Percentiles rank a stretch among this genome's conserved stretches.
phyloP scores from a whole-genome alignment of 2,797 vertebrate genomes.

The Vireo griseus region DNA sequence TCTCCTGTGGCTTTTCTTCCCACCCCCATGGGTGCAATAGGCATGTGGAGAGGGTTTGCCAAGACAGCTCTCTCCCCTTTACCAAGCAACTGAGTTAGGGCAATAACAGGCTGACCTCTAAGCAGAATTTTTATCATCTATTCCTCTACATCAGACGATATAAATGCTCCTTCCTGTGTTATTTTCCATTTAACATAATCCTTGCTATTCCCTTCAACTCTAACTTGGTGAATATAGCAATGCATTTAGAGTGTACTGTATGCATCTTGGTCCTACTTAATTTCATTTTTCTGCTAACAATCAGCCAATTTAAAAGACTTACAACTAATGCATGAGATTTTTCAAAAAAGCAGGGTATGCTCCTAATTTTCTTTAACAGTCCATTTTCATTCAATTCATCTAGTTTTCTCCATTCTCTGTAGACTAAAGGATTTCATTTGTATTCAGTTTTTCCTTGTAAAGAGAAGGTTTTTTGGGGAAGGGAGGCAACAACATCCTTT shows the following conservation, averaged over 20 bases:
- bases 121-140: neutral
- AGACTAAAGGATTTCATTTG: constrained; percentile 35
- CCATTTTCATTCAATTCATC: constrained; percentile 42
- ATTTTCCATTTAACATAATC: neutral
- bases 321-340: constrained; percentile 10
- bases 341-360: neutral
- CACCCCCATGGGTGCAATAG: neutral
- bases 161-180: neutral
- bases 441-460: neutral
- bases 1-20: neutral
- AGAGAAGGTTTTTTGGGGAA: neutral
- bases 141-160: neutral
- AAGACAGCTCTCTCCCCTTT: neutral
- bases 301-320: constrained; percentile 20
- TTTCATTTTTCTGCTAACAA: constrained; percentile 6
- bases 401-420: constrained; percentile 4
- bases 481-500: neutral
- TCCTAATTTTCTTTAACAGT: constrained; percentile 58
- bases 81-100: neutral
- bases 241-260: neutral
- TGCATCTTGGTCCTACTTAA: neutral
- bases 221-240: neutral
- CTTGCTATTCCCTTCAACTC: neutral
- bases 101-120: neutral
- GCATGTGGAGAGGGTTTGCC: neutral